These are phyloP conservation scores for Scaptomyza polygonia DNA, from an alignment of 2,888 invertebrate species.

Conservation along the genomic window DNA sequence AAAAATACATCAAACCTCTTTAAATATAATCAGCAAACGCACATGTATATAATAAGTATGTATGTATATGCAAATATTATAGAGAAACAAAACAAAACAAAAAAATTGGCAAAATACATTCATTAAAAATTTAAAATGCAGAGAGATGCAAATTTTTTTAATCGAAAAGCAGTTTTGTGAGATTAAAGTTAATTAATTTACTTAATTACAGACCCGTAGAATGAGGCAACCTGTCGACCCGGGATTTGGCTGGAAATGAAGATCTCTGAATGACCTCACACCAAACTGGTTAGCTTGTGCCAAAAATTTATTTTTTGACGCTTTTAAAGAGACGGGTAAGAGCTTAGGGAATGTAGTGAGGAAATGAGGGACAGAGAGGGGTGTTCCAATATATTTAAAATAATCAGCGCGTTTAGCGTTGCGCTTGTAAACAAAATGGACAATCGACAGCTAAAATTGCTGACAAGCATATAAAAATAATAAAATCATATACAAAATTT, in stretches of 20 bases:
- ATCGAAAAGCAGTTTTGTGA: conserved; percentile 22
- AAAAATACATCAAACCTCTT: conserved; percentile 60
- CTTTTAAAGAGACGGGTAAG: background rate
- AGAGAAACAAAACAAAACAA: conserved; percentile 34
- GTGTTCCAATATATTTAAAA: background rate
- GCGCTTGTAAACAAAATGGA: conserved; percentile 28
- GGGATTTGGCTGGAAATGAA: conserved; percentile 6
- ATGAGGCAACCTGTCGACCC: conserved; percentile 18
- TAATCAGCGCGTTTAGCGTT: conserved; percentile 21
- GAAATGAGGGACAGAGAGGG: background rate
- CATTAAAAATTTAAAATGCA: conserved; percentile 21
- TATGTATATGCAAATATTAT: conserved; percentile 74
- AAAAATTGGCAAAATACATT: conserved; percentile 41
- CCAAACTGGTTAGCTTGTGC: conserved; percentile 70
- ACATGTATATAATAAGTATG: conserved; percentile 55
- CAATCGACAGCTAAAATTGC: conserved; percentile 26
- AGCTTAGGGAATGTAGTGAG: background rate
- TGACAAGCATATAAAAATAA: background rate
- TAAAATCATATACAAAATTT: background rate
- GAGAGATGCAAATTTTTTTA: conserved; percentile 32
- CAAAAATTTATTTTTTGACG: conserved; percentile 57
- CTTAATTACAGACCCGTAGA: conserved; percentile 62
- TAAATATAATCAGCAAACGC: conserved; percentile 45
- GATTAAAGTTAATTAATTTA: conserved; percentile 69
- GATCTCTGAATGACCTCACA: conserved; percentile 30